Conservation (phyloP, 1,140 invertebrate genomes). For the Doryteuthis pealeii region DNA sequence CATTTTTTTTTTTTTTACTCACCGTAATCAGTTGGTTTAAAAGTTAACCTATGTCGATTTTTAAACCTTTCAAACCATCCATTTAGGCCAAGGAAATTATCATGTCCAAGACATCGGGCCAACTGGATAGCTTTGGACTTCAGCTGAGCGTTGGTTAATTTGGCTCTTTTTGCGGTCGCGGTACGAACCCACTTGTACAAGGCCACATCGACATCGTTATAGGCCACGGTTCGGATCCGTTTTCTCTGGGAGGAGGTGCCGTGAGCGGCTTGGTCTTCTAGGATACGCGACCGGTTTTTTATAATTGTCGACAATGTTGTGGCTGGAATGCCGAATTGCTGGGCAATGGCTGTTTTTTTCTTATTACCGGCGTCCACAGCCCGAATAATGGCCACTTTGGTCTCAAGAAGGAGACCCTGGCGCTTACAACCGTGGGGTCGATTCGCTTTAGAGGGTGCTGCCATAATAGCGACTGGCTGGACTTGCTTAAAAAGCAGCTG, state of each 20-base stretch:
- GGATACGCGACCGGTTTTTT: not conserved
- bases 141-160: not conserved
- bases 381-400: not conserved
- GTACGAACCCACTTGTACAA: not conserved
- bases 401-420: not conserved
- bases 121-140: not conserved
- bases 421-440: not conserved
- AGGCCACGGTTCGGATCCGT: not conserved
- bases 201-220: not conserved
- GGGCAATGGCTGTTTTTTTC: not conserved
- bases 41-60: not conserved
- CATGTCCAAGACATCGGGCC: not conserved
- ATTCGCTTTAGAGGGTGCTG: too few species aligned
- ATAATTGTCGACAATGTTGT: not conserved
- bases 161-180: not conserved
- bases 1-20: not conserved
- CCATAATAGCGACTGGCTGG: too few species aligned
- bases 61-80: not conserved
- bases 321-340: not conserved
- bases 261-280: not conserved
- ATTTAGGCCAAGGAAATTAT: not conserved
- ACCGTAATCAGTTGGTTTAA: not conserved
- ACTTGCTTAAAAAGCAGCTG: too few species aligned
- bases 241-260: not conserved
- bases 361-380: not conserved